These are phyloP conservation scores for Pseudorasbora parva DNA, from an alignment of 2,113 vertebrate genomes.

Conservation along the genomic window DNA sequence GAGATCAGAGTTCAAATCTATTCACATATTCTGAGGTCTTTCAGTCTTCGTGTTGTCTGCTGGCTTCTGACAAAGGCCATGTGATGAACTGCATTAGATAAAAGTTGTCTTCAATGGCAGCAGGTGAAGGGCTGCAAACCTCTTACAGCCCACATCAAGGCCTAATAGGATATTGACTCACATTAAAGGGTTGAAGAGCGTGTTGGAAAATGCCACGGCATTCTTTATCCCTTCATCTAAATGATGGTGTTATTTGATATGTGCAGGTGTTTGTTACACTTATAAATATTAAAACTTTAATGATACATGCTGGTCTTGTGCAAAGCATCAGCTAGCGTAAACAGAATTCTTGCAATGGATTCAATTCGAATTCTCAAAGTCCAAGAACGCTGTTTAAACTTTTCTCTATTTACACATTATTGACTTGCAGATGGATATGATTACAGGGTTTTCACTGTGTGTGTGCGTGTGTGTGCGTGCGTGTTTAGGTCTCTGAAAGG, in stretches of 20 bases:
- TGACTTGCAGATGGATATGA: conserved; percentile 11
- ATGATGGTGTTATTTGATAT: conserved; percentile 46
- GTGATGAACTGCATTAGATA: conserved; percentile 38
- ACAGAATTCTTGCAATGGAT: not conserved
- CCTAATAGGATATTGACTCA: conserved; percentile 31
- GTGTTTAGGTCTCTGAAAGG: conserved; percentile 2
- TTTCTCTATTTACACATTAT: not conserved
- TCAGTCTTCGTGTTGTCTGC: not conserved
- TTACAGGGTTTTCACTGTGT: not conserved
- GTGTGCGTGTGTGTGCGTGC: not conserved
- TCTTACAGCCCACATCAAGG: conserved; percentile 48
- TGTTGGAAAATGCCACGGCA: conserved; percentile 26
- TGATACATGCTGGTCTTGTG: conserved; percentile 32
- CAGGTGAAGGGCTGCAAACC: conserved; percentile 38
- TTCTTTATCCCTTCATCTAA: conserved; percentile 6
- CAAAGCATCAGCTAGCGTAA: not conserved
- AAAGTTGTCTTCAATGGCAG: conserved; percentile 33
- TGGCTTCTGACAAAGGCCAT: conserved; percentile 27
- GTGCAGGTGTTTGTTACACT: conserved; percentile 43
- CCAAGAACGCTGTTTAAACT: not conserved
- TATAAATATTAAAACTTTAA: conserved; percentile 31
- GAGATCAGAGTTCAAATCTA: not conserved
- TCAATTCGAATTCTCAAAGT: not conserved
- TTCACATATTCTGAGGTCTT: conserved; percentile 8
- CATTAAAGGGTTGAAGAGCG: conserved; percentile 35